These are phyloP conservation scores for Caligus rogercresseyi DNA, from an alignment of 1,140 invertebrate species.

Conservation along the genomic window DNA sequence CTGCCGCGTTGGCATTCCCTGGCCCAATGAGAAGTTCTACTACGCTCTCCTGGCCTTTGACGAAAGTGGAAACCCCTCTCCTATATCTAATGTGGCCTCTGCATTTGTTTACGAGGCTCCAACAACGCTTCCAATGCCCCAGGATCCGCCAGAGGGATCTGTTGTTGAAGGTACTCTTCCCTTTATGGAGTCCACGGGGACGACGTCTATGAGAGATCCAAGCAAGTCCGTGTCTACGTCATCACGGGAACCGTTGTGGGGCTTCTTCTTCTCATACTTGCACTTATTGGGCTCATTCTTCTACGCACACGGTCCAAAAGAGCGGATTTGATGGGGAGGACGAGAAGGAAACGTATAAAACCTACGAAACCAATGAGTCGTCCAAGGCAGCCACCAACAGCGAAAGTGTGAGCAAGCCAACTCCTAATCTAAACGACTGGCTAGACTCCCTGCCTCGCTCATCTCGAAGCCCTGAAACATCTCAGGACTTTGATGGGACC, in stretches of 20 bases:
- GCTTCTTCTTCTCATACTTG: background rate
- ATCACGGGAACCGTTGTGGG: background rate
- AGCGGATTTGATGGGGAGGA: constrained; percentile 4
- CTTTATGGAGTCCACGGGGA: background rate
- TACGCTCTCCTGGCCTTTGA: constrained; percentile 27
- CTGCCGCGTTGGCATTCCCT: constrained; percentile 25
- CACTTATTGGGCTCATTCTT: constrained; percentile 7
- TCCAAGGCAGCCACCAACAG: background rate
- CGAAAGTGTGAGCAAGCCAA: background rate
- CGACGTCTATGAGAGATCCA: background rate
- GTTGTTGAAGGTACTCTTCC: constrained; percentile 17
- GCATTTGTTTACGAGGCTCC: constrained; percentile 26
- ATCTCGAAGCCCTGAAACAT: background rate
- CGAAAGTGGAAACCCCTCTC: constrained; percentile 23
- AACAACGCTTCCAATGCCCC: constrained; percentile 22
- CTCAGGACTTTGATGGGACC: background rate
- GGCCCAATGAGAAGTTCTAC: constrained; percentile 27
- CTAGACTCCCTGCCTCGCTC: constrained; percentile 13
- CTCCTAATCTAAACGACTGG: background rate
- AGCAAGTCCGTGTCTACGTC: constrained; percentile 8
- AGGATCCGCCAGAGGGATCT: constrained; percentile 23
- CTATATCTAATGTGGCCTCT: constrained; percentile 26
- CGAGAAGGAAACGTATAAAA: constrained; percentile 11
- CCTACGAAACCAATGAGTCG: background rate
- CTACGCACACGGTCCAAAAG: constrained; percentile 3